Conservation (phyloP, 2,888 invertebrate genomes). For the Hydrotaea cyrtoneurina region DNA sequence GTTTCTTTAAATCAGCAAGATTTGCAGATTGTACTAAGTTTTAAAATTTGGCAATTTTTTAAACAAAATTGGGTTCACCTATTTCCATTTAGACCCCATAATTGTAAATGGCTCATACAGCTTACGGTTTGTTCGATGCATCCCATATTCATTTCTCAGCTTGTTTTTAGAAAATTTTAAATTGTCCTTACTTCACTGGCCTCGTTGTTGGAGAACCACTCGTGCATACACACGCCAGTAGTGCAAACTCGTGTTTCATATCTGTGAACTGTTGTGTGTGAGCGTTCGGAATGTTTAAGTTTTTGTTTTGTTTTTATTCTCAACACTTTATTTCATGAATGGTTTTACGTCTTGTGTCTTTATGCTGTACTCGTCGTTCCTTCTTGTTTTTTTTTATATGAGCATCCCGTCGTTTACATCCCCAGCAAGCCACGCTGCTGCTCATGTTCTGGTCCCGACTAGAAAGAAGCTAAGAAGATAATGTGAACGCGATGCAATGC, state of each 20-base stretch:
- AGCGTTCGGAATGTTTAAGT: constrained; percentile 20
- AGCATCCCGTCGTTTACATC: constrained; percentile 36
- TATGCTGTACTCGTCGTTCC: neutral
- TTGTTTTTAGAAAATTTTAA: too few species aligned
- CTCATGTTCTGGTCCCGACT: constrained; percentile 28
- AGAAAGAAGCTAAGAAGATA: constrained; percentile 50
- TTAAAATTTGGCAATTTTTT: too few species aligned
- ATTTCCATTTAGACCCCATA: too few species aligned
- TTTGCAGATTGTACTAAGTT: too few species aligned
- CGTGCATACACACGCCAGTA: neutral
- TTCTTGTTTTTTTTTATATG: constrained; percentile 6
- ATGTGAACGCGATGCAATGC: constrained; percentile 36
- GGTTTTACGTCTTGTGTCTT: constrained; percentile 23
- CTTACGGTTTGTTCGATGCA: too few species aligned
- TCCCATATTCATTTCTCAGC: too few species aligned
- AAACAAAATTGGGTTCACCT: too few species aligned
- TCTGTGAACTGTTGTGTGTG: constrained; percentile 1
- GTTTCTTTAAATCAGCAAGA: too few species aligned
- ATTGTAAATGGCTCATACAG: too few species aligned
- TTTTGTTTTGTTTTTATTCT: constrained; percentile 45
- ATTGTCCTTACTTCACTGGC: neutral
- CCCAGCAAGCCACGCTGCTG: constrained; percentile 40
- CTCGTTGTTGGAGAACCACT: neutral
- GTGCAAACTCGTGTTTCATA: constrained; percentile 15
- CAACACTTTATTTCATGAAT: constrained; percentile 37